phyloP scores from a whole-genome alignment of 2,113 vertebrate genomes.

The Perca fluviatilis region DNA sequence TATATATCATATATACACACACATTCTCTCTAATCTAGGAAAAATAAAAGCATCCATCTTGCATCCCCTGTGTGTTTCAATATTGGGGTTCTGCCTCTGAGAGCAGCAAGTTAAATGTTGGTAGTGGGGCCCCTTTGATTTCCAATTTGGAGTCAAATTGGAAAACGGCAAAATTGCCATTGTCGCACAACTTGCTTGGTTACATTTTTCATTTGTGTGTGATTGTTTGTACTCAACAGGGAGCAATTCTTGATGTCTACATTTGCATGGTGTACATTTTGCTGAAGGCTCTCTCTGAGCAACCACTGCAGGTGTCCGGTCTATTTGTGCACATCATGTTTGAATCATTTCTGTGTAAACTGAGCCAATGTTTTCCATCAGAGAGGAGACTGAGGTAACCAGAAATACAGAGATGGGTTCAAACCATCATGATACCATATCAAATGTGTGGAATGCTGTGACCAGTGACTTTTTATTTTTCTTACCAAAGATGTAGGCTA shows the following conservation, averaged over 20 bases:
- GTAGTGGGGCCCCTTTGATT: slow-evolving; percentile 54
- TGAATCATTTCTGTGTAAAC: slow-evolving; percentile 30
- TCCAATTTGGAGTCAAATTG: slow-evolving; percentile 67
- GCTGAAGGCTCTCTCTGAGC: slow-evolving; percentile 20
- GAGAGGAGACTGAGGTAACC: slow-evolving; percentile 2
- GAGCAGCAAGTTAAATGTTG: slow-evolving; percentile 45
- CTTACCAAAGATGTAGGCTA: not conserved
- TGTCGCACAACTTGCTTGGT: slow-evolving; percentile 66
- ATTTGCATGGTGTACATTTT: slow-evolving; percentile 57
- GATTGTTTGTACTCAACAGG: slow-evolving; percentile 58
- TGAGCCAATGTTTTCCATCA: slow-evolving; percentile 5
- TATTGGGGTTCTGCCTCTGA: slow-evolving; percentile 32
- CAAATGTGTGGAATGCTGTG: not conserved
- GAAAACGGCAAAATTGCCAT: slow-evolving; percentile 59
- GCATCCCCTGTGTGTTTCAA: slow-evolving; percentile 38
- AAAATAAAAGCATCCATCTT: slow-evolving; percentile 27
- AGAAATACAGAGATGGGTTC: not conserved
- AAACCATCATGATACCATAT: slow-evolving; percentile 1
- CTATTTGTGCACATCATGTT: slow-evolving; percentile 29
- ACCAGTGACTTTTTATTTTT: not conserved
- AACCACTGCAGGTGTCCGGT: slow-evolving; percentile 5
- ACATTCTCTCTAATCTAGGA: slow-evolving; percentile 22
- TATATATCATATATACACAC: not conserved
- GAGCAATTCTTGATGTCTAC: slow-evolving; percentile 64
- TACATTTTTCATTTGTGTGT: slow-evolving; percentile 65